Conservation (phyloP, 2,797 vertebrate genomes). For the Sebastes trivittatus region DNA sequence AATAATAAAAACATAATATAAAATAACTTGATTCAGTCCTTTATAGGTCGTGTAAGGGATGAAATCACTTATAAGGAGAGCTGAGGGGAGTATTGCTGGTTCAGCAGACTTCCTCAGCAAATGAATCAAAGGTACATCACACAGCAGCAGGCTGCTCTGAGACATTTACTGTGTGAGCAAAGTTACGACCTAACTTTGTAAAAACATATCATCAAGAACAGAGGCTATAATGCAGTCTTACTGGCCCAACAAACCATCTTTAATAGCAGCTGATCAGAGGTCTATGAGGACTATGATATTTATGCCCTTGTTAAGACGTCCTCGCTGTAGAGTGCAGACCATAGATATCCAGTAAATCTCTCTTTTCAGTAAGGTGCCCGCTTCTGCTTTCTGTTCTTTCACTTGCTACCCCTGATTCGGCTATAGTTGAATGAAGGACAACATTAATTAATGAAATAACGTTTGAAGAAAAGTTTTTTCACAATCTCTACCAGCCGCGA, state of each 20-base stretch:
- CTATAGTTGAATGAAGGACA: neutral
- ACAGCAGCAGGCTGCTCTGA: neutral
- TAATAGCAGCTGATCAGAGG: constrained; percentile 15
- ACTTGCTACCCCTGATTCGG: neutral
- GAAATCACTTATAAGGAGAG: neutral
- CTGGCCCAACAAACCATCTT: constrained; percentile 16
- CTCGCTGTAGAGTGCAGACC: constrained; percentile 9
- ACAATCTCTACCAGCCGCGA: neutral
- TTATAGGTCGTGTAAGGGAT: neutral
- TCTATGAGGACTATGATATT: constrained; percentile 31
- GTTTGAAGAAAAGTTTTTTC: neutral
- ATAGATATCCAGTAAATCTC: constrained; percentile 4
- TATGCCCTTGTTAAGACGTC: constrained; percentile 27
- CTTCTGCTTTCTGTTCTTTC: neutral
- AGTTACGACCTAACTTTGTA: constrained; percentile 26
- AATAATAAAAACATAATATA: neutral
- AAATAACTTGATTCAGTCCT: neutral
- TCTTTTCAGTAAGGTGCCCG: neutral
- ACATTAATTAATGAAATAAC: neutral
- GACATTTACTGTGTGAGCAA: constrained; percentile 26
- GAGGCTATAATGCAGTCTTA: neutral
- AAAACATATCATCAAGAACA: constrained; percentile 32
- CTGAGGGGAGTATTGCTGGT: neutral
- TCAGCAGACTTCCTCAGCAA: constrained; percentile 11
- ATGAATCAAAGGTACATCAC: constrained; percentile 5